Evolutionary conservation across 2,888 invertebrate genomes (phyloP).

Genomic region (Mamestra brassicae): DNA sequence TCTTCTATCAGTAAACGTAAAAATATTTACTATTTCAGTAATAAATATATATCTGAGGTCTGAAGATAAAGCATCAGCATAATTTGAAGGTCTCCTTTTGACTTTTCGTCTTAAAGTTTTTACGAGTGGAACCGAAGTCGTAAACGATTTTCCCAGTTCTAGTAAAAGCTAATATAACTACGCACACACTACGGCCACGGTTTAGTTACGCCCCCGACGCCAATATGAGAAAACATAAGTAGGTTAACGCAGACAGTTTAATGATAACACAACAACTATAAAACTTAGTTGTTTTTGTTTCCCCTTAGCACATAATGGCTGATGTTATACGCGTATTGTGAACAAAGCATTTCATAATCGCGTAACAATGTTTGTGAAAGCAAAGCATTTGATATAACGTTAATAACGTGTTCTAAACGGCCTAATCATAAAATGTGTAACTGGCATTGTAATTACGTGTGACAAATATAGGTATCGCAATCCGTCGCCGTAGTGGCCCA

Average conservation of each 20-base stretch:
- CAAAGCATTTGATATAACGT: conserved; percentile 20
- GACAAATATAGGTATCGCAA: conserved; percentile 60
- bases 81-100: conserved; percentile 23
- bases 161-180: conserved; percentile 47
- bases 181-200: conserved; percentile 33
- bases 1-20: neutral
- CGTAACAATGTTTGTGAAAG: conserved; percentile 27
- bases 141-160: conserved; percentile 41
- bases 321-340: conserved; percentile 35
- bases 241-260: conserved; percentile 58
- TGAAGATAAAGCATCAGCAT: conserved; percentile 9
- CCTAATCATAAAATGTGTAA: conserved; percentile 43
- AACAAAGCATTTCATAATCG: conserved; percentile 53
- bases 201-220: conserved; percentile 48
- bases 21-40: conserved; percentile 4
- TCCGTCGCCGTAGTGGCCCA: conserved; percentile 61
- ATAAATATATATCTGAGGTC: conserved; percentile 1
- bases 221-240: conserved; percentile 58
- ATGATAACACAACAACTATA: conserved; percentile 59
- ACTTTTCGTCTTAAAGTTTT: conserved; percentile 42
- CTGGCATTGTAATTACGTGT: conserved; percentile 41
- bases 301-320: conserved; percentile 45
- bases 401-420: conserved; percentile 20
- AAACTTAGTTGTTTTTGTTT: conserved; percentile 54
- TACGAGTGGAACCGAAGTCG: conserved; percentile 50